Evolutionary conservation across 2,797 vertebrate genomes (phyloP).

Genomic region (Martes flavigula): DNA sequence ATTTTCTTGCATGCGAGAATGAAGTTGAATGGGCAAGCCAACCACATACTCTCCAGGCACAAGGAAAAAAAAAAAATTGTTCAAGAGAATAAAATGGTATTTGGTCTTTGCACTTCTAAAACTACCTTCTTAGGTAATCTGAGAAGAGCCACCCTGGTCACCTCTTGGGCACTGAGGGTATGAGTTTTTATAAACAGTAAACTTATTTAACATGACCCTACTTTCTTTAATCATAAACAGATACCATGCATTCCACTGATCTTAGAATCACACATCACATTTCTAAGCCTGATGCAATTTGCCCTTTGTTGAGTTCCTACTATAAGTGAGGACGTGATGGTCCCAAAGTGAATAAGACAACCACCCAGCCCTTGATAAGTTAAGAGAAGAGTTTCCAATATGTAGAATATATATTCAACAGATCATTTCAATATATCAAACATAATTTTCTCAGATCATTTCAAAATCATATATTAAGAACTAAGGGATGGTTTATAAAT

Average conservation of each 20-base stretch:
- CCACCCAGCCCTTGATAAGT: background rate
- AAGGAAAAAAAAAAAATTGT: background rate
- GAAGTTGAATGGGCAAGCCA: background rate
- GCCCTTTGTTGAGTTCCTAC: background rate
- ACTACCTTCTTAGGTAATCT: background rate
- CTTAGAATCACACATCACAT: background rate
- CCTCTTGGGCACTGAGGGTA: background rate
- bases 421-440: background rate
- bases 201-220: background rate
- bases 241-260: background rate
- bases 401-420: background rate
- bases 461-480: background rate
- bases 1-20: background rate
- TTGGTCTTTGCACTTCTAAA: background rate
- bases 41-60: background rate
- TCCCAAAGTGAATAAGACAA: background rate
- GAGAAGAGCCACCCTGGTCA: background rate
- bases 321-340: background rate
- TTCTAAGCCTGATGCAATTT: background rate
- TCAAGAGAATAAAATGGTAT: background rate
- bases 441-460: background rate
- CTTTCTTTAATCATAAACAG: background rate
- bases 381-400: background rate
- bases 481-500: background rate
- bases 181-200: background rate